These are phyloP conservation scores for Drosophila neonasuta DNA, from an alignment of 2,888 invertebrate genomes.

Conservation along the genomic window DNA sequence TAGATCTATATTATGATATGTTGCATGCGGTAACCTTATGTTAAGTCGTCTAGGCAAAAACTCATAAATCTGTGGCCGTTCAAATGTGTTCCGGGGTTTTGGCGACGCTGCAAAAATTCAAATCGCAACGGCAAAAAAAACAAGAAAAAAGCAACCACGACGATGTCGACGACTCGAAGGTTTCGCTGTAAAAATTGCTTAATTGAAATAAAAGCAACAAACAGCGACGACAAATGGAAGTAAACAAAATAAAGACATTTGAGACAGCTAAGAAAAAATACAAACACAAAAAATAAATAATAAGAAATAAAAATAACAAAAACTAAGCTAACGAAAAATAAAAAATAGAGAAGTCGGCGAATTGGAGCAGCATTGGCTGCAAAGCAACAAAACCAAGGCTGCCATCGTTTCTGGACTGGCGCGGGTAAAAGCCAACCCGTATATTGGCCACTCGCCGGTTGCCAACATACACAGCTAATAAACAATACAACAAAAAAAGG, in stretches of 20 bases:
- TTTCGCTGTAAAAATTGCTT: conserved; percentile 46
- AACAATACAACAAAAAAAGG: conserved; percentile 44
- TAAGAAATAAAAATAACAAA: conserved; percentile 15
- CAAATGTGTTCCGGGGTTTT: conserved; percentile 29
- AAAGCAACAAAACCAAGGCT: background rate
- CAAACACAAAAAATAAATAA: conserved; percentile 15
- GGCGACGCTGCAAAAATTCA: conserved; percentile 40
- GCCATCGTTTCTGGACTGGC: conserved; percentile 32
- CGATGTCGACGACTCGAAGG: conserved; percentile 25
- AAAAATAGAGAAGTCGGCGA: conserved; percentile 35
- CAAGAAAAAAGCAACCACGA: conserved; percentile 10
- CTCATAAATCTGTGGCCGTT: conserved; percentile 14
- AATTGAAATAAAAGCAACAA: conserved; percentile 44
- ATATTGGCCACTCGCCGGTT: conserved; percentile 2
- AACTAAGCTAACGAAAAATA: conserved; percentile 27
- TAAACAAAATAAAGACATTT: conserved; percentile 55
- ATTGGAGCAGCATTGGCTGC: conserved; percentile 51
- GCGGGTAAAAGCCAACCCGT: background rate
- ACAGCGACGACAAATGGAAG: conserved; percentile 42
- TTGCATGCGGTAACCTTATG: conserved; percentile 9
- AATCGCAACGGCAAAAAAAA: conserved; percentile 11
- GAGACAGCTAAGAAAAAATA: conserved; percentile 35
- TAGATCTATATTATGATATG: conserved; percentile 6
- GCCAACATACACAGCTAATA: conserved; percentile 19
- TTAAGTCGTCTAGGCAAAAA: conserved; percentile 3